A percentile compares a stretch with the other conserved stretches of the same genome.
Conservation (phyloP, 2,888 invertebrate genomes). For the Eulithis prunata region DNA sequence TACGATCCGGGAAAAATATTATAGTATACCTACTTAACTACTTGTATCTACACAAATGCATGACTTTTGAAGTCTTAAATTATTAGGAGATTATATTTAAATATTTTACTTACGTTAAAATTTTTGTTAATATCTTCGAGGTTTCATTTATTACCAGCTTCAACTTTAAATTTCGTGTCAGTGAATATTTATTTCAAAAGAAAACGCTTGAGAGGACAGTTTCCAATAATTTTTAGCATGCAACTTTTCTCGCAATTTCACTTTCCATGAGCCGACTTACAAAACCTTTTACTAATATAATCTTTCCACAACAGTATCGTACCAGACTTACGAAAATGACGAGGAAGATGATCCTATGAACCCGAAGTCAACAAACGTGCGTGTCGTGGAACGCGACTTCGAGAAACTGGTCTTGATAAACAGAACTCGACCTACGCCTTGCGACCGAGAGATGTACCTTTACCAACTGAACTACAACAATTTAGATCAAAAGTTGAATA, state of each 20-base stretch:
- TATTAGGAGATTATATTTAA: no score
- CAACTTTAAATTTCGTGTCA: slow-evolving; percentile 4
- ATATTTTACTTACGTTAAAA: no score
- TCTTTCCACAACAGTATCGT: slow-evolving; percentile 57
- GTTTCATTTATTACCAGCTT: slow-evolving; percentile 6
- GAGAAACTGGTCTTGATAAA: slow-evolving; percentile 88
- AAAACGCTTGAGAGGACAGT: slow-evolving; percentile 6
- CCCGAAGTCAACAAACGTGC: slow-evolving; percentile 69
- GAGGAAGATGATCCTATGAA: slow-evolving; percentile 71
- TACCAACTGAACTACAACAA: slow-evolving; percentile 81
- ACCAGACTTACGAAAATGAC: slow-evolving; percentile 79
- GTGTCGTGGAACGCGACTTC: slow-evolving; percentile 83
- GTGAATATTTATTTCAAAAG: background rate
- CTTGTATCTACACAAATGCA: no score
- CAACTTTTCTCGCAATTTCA: background rate
- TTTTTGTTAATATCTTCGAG: no score
- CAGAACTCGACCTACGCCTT: slow-evolving; percentile 92
- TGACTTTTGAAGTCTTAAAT: no score
- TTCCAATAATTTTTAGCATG: slow-evolving; percentile 22
- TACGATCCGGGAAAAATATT: background rate
- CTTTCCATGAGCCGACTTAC: slow-evolving; percentile 3
- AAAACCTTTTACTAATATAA: slow-evolving; percentile 11
- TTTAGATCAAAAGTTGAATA: slow-evolving; percentile 79
- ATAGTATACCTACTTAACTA: no score
- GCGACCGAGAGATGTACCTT: slow-evolving; percentile 89